Conservation (phyloP, 2,797 vertebrate species). For the Rhabdophis nuchalis region DNA sequence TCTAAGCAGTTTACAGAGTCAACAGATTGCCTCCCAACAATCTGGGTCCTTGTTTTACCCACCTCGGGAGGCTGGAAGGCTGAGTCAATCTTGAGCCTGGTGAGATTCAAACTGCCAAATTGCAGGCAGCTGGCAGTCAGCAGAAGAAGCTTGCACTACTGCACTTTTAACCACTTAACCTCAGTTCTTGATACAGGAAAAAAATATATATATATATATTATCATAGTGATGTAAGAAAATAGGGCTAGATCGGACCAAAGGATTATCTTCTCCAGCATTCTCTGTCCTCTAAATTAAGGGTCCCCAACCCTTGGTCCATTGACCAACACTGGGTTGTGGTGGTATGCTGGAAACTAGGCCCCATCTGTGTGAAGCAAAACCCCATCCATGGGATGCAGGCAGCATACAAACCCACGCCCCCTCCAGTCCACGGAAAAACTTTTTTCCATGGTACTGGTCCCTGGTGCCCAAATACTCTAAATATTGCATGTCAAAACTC, state of each 20-base stretch:
- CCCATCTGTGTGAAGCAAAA: not conserved
- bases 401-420: rapidly evolving
- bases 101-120: too few species aligned
- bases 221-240: not conserved
- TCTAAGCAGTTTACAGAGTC: too few species aligned
- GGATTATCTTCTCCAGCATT: not conserved
- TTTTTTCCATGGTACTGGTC: not conserved
- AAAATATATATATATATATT: not conserved
- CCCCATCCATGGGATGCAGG: not conserved
- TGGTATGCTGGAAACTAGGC: not conserved
- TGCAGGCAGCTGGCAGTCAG: too few species aligned
- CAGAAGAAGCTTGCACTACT: too few species aligned
- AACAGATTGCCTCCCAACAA: too few species aligned
- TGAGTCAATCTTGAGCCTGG: too few species aligned
- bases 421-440: not conserved
- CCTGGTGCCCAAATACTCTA: not conserved
- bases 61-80: too few species aligned
- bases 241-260: not conserved
- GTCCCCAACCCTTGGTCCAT: not conserved
- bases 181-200: too few species aligned
- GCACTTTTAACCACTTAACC: too few species aligned
- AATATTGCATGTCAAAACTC: not conserved
- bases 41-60: too few species aligned
- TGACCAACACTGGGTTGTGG: not conserved
- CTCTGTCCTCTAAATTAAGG: not conserved